A percentile compares a stretch with the other conserved stretches of the same genome.
These are phyloP conservation scores for Ophraella communa DNA, from an alignment of 2,888 invertebrate genomes.

Conservation along the genomic window DNA sequence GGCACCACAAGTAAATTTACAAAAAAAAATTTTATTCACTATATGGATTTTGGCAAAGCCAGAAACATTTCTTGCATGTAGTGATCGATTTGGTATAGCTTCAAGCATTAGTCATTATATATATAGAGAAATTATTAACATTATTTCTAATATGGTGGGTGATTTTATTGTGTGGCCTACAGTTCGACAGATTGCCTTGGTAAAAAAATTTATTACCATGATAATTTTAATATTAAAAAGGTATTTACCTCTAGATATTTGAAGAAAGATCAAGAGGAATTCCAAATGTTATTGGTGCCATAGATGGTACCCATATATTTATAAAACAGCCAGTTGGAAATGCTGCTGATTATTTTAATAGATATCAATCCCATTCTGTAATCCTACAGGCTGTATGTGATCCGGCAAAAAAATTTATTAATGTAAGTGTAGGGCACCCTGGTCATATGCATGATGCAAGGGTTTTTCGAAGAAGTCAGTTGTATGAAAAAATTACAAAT, in stretches of 20 bases:
- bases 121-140: too few relatives aligned
- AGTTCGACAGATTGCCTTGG: conserved; percentile 4
- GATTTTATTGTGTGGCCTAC: too few relatives aligned
- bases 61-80: too few relatives aligned
- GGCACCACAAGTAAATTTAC: too few relatives aligned
- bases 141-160: too few relatives aligned
- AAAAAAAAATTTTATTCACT: too few relatives aligned
- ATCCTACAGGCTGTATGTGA: conserved; percentile 42
- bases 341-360: too few relatives aligned
- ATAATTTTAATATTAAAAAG: not conserved
- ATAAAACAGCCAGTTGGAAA: too few relatives aligned
- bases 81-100: too few relatives aligned
- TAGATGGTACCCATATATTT: too few relatives aligned
- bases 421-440: conserved; percentile 37
- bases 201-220: not conserved
- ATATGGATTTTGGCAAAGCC: too few relatives aligned
- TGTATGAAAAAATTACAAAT: not conserved
- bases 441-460: not conserved
- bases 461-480: not conserved
- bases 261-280: not conserved
- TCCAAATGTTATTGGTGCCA: conserved; percentile 36
- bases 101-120: too few relatives aligned
- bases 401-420: conserved; percentile 30
- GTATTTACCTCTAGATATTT: not conserved
- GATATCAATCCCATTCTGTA: conserved; percentile 40